phyloP scores from a whole-genome alignment of 2,888 invertebrate genomes.

The Eudemis profundana region DNA sequence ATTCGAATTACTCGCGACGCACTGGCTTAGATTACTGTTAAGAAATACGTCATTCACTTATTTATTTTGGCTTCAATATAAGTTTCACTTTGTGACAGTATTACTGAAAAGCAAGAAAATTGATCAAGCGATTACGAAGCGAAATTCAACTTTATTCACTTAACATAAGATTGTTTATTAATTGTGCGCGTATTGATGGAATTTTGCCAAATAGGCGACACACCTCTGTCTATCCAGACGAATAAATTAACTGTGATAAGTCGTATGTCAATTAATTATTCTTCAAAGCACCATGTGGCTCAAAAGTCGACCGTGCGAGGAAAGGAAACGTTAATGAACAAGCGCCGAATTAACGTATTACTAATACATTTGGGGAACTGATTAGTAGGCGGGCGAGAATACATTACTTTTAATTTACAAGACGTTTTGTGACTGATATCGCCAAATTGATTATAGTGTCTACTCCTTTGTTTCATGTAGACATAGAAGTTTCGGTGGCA shows the following conservation, averaged over 20 bases:
- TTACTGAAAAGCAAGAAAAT: constrained; percentile 64
- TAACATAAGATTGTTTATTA: constrained; percentile 51
- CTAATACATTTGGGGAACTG: constrained; percentile 47
- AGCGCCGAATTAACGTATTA: constrained; percentile 52
- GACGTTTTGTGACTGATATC: constrained; percentile 4
- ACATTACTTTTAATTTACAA: constrained; percentile 28
- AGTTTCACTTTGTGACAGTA: constrained; percentile 69
- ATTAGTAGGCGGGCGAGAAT: constrained; percentile 47
- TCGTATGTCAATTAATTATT: constrained; percentile 85
- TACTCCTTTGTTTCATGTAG: constrained; percentile 15
- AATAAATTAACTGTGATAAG: constrained; percentile 85
- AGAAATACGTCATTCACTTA: constrained; percentile 73
- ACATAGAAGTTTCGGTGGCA: too few species aligned
- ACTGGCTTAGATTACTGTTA: constrained; percentile 59
- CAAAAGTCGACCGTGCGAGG: constrained; percentile 60
- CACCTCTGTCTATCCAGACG: constrained; percentile 79
- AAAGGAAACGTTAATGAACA: constrained; percentile 71
- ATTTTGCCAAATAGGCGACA: constrained; percentile 79
- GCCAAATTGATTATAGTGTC: constrained; percentile 13
- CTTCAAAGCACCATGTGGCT: constrained; percentile 84
- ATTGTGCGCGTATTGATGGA: constrained; percentile 59
- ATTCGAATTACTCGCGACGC: constrained; percentile 59
- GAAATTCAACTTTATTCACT: constrained; percentile 51
- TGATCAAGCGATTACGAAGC: not conserved
- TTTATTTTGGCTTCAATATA: constrained; percentile 81